Conservation (phyloP, 1,140 invertebrate species). For the Neodiprion virginianus region DNA sequence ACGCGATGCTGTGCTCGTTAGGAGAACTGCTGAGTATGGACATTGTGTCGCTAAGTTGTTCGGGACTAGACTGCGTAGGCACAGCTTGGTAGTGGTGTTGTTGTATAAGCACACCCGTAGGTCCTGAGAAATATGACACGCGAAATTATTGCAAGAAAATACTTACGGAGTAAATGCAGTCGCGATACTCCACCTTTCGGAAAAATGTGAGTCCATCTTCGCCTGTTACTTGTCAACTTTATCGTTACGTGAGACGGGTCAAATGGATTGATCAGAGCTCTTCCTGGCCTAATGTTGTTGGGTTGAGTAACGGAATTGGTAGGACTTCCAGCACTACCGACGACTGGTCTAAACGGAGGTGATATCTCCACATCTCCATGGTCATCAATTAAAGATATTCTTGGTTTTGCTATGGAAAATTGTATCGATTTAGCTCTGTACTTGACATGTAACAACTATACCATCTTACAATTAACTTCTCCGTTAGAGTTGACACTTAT, state of each 20-base stretch:
- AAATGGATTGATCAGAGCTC: conserved; percentile 94
- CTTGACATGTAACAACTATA: not conserved
- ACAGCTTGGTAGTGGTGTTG: conserved; percentile 92
- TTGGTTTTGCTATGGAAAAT: conserved; percentile 27
- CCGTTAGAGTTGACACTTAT: conserved; percentile 41
- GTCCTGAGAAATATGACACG: conserved; percentile 64
- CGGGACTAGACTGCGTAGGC: conserved; percentile 63
- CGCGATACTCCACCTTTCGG: conserved; percentile 77
- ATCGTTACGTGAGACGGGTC: conserved; percentile 96
- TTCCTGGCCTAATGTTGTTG: conserved; percentile 66
- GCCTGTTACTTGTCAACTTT: conserved; percentile 93
- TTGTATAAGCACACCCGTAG: conserved; percentile 87
- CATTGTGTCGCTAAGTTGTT: conserved; percentile 37
- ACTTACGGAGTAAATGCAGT: not conserved
- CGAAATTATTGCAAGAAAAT: conserved; percentile 16
- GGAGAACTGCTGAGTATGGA: conserved; percentile 43
- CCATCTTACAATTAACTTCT: conserved; percentile 40
- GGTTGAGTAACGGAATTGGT: conserved; percentile 49
- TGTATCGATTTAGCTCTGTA: not conserved
- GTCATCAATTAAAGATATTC: conserved; percentile 51
- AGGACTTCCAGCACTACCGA: conserved; percentile 65
- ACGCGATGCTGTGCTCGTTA: conserved; percentile 32
- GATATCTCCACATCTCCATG: conserved; percentile 62
- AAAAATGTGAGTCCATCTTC: conserved; percentile 98
- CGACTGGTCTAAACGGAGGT: conserved; percentile 62